These are phyloP conservation scores for Protodeltote pygarga DNA, from an alignment of 2,888 invertebrate genomes.

Conservation along the genomic window DNA sequence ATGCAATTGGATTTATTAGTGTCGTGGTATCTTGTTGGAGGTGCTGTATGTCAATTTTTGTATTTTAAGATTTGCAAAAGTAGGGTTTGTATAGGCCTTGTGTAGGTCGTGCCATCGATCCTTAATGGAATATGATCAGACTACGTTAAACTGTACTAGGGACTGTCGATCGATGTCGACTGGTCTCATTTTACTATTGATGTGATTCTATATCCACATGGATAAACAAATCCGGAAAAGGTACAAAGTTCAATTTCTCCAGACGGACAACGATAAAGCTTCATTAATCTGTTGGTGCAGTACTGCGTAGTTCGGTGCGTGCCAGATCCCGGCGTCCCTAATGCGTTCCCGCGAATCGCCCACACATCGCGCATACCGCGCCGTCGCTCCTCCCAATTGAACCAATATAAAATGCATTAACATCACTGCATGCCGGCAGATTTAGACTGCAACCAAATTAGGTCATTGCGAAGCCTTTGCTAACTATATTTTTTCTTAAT, in stretches of 20 bases:
- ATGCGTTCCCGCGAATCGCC: conserved; percentile 84
- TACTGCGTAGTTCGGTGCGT: conserved; percentile 61
- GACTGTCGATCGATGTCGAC: too few species aligned
- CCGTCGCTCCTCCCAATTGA: conserved; percentile 83
- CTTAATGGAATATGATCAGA: too few species aligned
- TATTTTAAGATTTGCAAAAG: background rate
- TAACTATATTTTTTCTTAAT: conserved; percentile 47
- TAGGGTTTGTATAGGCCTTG: background rate
- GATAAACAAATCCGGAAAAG: conserved; percentile 25
- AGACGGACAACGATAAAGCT: conserved; percentile 49
- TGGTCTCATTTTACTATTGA: too few species aligned
- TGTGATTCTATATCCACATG: background rate
- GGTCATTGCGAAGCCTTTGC: conserved; percentile 66
- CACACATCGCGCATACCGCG: conserved; percentile 83
- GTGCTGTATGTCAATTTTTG: background rate
- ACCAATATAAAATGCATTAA: conserved; percentile 87
- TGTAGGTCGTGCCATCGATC: background rate
- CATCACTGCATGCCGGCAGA: conserved; percentile 78
- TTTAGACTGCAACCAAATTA: conserved; percentile 70
- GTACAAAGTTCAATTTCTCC: conserved; percentile 46
- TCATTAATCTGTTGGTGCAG: conserved; percentile 49
- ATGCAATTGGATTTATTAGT: conserved; percentile 32
- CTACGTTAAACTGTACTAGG: too few species aligned
- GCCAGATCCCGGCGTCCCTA: conserved; percentile 75
- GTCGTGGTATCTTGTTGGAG: background rate